Base-by-base conservation (phyloP, 2,888 invertebrate species). In the Nudaria mundana region DNA sequence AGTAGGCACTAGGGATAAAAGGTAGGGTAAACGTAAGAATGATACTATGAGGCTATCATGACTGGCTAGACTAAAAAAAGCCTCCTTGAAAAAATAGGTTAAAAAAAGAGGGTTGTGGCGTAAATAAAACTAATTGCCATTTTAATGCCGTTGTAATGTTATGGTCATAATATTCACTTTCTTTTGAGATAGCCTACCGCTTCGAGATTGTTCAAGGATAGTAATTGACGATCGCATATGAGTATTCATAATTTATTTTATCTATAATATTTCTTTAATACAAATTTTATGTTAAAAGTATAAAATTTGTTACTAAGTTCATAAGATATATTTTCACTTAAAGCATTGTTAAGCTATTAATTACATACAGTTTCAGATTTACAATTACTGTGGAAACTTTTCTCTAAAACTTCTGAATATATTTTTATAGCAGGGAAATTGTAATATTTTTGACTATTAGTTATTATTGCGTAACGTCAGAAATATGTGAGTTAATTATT, bases 291-390 rank as follows among this genome's bases (percentile, higher is more conserved):
- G 75, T 76, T 73, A 69, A 75, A 76, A 79, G 72, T 81, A 80
- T 76, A 76, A 76, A 65, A 78, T 72, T 66, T 76, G 63, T 79
- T 82, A 71, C 72, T 80, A 79, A 75, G 74, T 82, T 87, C 86
- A 86, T 87, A 87, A 87, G 86, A 86, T 71, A 69, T 71, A 81
- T 85, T 55, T 85, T 79, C 79, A 74, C 71, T 84, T 86, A 86
- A 86, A 87, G 86, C 87, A 79, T 81, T 73, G 61, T 71, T 79
- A 83, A 81, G 84, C 84, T 84, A 82, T 76, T 63, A 63, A 64
- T 69, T 66, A 66, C 52, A 52, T 60, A 56, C 52, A 53, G 58
- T 53, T 42, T 45, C 40, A 51, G 52, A 44, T 45, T 56, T 52
- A 54, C 56, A 52, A 60, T 44, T 55, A 36, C 55, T 56, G 47